These are phyloP conservation scores for Zaprionus ornatus DNA, from an alignment of 1,140 invertebrate genomes.

Conservation along the genomic window DNA sequence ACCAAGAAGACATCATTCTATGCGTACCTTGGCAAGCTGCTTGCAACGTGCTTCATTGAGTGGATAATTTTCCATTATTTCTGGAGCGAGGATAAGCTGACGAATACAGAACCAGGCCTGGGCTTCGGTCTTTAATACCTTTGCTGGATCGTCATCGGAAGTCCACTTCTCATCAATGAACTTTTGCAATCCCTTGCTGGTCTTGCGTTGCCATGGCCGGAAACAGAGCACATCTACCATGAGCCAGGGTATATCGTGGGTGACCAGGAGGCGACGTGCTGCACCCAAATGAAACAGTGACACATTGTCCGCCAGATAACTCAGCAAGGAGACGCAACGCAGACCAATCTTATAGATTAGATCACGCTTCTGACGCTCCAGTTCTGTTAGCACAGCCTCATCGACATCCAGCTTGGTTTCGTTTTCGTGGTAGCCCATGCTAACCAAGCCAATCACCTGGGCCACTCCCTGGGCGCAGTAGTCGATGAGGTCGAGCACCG, in stretches of 20 bases:
- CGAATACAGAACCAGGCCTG: conserved; percentile 90
- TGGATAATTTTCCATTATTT: conserved; percentile 87
- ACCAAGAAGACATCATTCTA: neutral
- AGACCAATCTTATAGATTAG: conserved; percentile 89
- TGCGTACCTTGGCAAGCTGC: conserved; percentile 84
- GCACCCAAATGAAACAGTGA: conserved; percentile 87
- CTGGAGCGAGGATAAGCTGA: conserved; percentile 87
- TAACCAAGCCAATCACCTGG: conserved; percentile 84
- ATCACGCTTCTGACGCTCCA: conserved; percentile 87
- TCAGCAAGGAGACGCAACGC: conserved; percentile 88
- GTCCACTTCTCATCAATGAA: conserved; percentile 88
- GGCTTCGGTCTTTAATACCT: conserved; percentile 88
- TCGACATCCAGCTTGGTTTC: conserved; percentile 82
- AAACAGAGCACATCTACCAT: conserved; percentile 88
- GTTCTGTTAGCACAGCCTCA: conserved; percentile 85
- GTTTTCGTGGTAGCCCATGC: conserved; percentile 72
- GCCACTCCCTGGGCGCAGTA: conserved; percentile 87
- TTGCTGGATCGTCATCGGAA: conserved; percentile 85
- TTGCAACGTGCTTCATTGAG: conserved; percentile 88
- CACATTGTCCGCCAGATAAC: conserved; percentile 85
- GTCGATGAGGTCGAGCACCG: conserved; percentile 90
- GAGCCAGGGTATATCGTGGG: conserved; percentile 90
- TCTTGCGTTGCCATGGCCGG: conserved; percentile 88
- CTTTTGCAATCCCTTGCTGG: conserved; percentile 85
- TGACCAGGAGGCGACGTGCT: conserved; percentile 87